phyloP scores from a whole-genome alignment of 2,888 invertebrate genomes.

The Pterobdella sp. region DNA sequence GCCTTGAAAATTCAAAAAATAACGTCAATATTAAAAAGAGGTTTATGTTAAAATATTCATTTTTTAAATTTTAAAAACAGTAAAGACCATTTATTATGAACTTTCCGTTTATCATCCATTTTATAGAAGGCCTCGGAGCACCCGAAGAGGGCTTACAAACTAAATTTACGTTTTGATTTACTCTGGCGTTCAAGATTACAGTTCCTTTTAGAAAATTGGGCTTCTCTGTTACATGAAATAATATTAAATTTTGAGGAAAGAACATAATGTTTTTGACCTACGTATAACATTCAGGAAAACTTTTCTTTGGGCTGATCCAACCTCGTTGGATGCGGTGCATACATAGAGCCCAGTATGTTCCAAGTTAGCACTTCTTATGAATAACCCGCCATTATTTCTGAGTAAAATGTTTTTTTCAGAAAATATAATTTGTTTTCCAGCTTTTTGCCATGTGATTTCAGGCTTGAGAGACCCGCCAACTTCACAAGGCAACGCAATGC shows the following conservation, averaged over 20 bases:
- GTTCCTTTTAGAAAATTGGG: too few relatives aligned
- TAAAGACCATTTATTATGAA: too few relatives aligned
- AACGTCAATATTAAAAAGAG: too few relatives aligned
- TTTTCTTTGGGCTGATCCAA: conserved; percentile 50
- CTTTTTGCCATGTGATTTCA: conserved; percentile 52
- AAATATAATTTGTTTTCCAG: conserved; percentile 43
- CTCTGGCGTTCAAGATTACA: too few relatives aligned
- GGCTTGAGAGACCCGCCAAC: conserved; percentile 43
- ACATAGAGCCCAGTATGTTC: conserved; percentile 53
- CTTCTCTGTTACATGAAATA: too few relatives aligned
- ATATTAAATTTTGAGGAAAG: too few relatives aligned
- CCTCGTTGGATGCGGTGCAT: conserved; percentile 54
- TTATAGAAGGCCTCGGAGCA: conserved; percentile 43
- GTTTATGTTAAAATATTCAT: too few relatives aligned
- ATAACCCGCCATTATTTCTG: neutral
- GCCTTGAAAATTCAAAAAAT: conserved; percentile 37
- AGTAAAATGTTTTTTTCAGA: neutral
- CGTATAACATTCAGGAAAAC: conserved; percentile 57
- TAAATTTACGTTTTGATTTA: too few relatives aligned
- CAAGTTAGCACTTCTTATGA: conserved; percentile 37
- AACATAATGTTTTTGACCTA: too few relatives aligned
- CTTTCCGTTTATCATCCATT: too few relatives aligned
- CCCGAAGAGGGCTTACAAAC: conserved; percentile 44
- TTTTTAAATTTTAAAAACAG: too few relatives aligned
- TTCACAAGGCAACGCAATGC: conserved; percentile 32